A percentile compares a stretch with the other conserved stretches of the same genome.
phyloP scores from a whole-genome alignment of 2,113 vertebrate species.

The Pseudorasbora parva region DNA sequence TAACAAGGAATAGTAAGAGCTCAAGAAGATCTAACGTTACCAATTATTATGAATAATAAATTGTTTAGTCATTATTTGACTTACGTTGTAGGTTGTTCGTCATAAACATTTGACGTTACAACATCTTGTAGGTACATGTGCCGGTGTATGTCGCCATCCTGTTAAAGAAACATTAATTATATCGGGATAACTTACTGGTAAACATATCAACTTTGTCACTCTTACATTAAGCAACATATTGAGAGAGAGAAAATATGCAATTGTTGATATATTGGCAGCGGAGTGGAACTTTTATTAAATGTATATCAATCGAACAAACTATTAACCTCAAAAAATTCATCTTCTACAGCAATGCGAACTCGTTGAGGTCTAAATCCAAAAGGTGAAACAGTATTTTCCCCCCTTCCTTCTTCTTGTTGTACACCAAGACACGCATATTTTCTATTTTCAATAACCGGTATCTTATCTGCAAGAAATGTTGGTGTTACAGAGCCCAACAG shows the following conservation, averaged over 20 bases:
- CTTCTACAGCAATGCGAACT: conserved; percentile 70
- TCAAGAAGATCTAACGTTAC: background rate
- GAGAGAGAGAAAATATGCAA: too few relatives aligned
- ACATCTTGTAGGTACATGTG: conserved; percentile 85
- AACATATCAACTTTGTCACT: background rate
- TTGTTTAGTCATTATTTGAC: conserved; percentile 43
- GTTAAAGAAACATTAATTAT: conserved; percentile 15
- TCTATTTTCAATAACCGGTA: conserved; percentile 27
- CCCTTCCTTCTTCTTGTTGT: background rate
- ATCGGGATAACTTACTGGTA: background rate
- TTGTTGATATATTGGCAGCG: background rate
- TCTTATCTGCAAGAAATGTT: conserved; percentile 29
- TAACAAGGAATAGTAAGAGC: background rate
- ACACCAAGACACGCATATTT: background rate
- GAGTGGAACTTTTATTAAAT: background rate
- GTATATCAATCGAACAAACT: background rate
- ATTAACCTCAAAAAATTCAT: conserved; percentile 82
- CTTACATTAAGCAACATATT: background rate
- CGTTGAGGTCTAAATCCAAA: conserved; percentile 74
- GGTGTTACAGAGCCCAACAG: conserved; percentile 21
- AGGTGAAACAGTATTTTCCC: conserved; percentile 47
- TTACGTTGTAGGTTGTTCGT: conserved; percentile 70
- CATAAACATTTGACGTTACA: conserved; percentile 66
- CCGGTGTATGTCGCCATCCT: conserved; percentile 87
- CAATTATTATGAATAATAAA: background rate